Evolutionary conservation across 2,113 vertebrate genomes (phyloP).

Genomic region (Macrotis lagotis): DNA sequence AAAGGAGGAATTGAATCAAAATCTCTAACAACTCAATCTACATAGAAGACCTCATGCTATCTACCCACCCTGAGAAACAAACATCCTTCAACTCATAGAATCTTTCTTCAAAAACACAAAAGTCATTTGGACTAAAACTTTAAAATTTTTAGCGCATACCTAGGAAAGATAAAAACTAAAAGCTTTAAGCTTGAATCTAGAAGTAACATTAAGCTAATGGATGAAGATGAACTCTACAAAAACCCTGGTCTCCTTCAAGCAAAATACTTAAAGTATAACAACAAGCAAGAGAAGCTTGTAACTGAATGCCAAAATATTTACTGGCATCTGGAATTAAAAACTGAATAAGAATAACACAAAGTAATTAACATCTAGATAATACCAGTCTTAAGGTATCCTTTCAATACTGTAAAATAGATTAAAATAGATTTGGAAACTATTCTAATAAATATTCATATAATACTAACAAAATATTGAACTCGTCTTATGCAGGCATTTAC

Average conservation of each 20-base stretch:
- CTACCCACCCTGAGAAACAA: background rate
- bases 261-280: background rate
- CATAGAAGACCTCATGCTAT: background rate
- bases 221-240: background rate
- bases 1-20: background rate
- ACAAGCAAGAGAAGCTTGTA: background rate
- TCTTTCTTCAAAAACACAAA: background rate
- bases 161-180: background rate
- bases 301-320: too few relatives aligned
- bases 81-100: background rate
- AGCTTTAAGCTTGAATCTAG: background rate
- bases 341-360: too few relatives aligned
- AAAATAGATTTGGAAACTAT: too few relatives aligned
- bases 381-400: too few relatives aligned
- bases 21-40: background rate
- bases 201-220: background rate
- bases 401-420: too few relatives aligned
- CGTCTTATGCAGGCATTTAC: too few relatives aligned
- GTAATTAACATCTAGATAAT: too few relatives aligned
- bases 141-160: background rate
- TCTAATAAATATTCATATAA: too few relatives aligned
- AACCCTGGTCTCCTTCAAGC: background rate
- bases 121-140: background rate
- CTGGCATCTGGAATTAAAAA: too few relatives aligned
- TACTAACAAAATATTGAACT: too few relatives aligned